A percentile compares a stretch with the other conserved stretches of the same genome.
Conservation (phyloP, 37 sponge, comb jelly and placozoan species). For the Eunapius fragilis region DNA sequence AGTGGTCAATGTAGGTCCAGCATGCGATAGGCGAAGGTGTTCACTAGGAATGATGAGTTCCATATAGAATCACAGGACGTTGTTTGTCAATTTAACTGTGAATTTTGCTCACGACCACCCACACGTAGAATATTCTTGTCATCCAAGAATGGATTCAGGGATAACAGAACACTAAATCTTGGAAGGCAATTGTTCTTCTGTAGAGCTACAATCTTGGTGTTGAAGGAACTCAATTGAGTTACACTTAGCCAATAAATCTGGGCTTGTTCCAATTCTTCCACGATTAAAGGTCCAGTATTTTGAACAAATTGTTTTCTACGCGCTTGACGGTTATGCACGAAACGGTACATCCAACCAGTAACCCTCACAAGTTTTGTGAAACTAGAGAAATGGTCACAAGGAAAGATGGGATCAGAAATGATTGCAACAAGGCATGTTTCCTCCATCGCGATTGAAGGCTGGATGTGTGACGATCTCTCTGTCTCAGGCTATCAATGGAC, state of each 20-base stretch:
- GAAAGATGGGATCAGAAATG: slow-evolving; percentile 19
- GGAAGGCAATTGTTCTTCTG: background rate
- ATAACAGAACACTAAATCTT: background rate
- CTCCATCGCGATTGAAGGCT: background rate
- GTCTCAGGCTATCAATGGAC: slow-evolving; percentile 1
- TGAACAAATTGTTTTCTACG: background rate
- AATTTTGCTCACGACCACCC: slow-evolving; percentile 44
- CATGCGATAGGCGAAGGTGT: slow-evolving; percentile 28
- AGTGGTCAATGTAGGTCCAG: slow-evolving; percentile 3
- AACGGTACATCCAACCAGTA: slow-evolving; percentile 26
- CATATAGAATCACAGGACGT: slow-evolving; percentile 46
- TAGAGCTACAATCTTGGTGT: background rate
- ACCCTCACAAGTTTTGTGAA: slow-evolving; percentile 31
- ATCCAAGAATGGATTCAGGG: slow-evolving; percentile 49
- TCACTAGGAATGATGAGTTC: slow-evolving; percentile 25
- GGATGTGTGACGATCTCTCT: background rate
- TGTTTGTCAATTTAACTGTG: slow-evolving; percentile 11
- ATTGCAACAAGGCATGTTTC: background rate
- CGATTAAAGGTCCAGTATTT: too few species aligned
- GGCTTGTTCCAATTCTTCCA: slow-evolving; percentile 7
- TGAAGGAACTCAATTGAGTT: slow-evolving; percentile 17
- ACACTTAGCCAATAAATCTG: background rate
- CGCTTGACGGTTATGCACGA: slow-evolving; percentile 4
- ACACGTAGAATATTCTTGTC: slow-evolving; percentile 20
- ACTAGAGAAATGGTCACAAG: slow-evolving; percentile 14